Evolutionary conservation across 2,888 invertebrate genomes (phyloP).

Genomic region (Plusia festucae): DNA sequence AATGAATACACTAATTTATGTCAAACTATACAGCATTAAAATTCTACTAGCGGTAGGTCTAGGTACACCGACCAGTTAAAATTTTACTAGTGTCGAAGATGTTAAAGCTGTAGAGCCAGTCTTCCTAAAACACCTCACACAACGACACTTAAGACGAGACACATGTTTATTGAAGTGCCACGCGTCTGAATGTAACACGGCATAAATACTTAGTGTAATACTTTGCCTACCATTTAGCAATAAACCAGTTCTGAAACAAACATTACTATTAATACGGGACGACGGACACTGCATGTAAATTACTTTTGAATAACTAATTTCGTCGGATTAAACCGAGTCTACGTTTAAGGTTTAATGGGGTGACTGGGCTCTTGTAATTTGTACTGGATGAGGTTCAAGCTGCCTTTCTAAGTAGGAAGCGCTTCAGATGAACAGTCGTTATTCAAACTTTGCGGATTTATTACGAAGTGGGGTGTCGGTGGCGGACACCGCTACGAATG

Average conservation of each 20-base stretch:
- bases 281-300: conserved; percentile 59
- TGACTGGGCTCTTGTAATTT: conserved; percentile 49
- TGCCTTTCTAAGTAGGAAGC: conserved; percentile 18
- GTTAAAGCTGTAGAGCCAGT: neutral
- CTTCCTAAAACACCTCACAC: neutral
- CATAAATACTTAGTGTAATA: conserved; percentile 43
- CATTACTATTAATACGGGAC: conserved; percentile 56
- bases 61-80: neutral
- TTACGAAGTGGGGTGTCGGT: neutral
- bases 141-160: neutral
- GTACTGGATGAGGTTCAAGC: conserved; percentile 23
- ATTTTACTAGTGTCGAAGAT: neutral
- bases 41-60: neutral
- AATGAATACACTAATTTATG: too few relatives aligned
- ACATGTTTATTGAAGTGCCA: neutral
- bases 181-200: conserved; percentile 16
- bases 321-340: conserved; percentile 47
- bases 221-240: conserved; percentile 41
- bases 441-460: conserved; percentile 2
- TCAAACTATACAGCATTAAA: neutral
- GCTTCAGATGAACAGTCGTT: conserved; percentile 2
- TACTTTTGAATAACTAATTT: conserved; percentile 60
- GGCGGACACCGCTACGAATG: neutral
- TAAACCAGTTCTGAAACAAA: conserved; percentile 48
- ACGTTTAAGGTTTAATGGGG: conserved; percentile 53